Conservation (phyloP, 2,888 invertebrate genomes). For the Electrophaes corylata region DNA sequence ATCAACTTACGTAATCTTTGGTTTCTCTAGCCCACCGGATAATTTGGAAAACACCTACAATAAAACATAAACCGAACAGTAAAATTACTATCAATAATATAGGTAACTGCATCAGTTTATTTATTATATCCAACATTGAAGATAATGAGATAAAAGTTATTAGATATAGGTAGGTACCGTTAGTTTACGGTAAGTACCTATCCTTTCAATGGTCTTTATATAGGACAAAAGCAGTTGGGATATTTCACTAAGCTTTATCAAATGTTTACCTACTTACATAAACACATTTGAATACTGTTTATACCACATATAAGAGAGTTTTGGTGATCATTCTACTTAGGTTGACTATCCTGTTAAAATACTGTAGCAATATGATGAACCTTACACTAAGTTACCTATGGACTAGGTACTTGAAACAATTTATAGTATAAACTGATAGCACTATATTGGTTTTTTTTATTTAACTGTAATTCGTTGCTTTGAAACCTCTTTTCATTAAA, state of each 20-base stretch:
- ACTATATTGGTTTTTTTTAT: conserved; percentile 37
- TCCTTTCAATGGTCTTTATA: conserved; percentile 24
- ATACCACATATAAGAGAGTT: background rate
- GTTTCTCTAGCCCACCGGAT: conserved; percentile 81
- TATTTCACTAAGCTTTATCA: background rate
- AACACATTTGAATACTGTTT: conserved; percentile 27
- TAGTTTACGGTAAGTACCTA: conserved; percentile 19
- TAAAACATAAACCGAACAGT: conserved; percentile 58
- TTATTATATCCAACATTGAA: conserved; percentile 47
- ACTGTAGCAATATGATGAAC: conserved; percentile 35
- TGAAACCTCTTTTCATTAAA: conserved; percentile 71
- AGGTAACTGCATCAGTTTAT: conserved; percentile 43
- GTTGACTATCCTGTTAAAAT: conserved; percentile 26
- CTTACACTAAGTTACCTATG: conserved; percentile 24
- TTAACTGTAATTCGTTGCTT: conserved; percentile 77
- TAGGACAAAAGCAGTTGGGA: background rate
- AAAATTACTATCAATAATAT: conserved; percentile 16
- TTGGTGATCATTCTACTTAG: background rate
- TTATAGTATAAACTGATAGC: conserved; percentile 48
- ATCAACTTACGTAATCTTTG: conserved; percentile 75
- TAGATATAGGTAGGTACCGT: no score
- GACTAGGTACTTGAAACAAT: conserved; percentile 34
- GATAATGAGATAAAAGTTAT: conserved; percentile 26
- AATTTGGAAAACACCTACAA: conserved; percentile 64
- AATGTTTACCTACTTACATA: conserved; percentile 1